Evolutionary conservation across 2,797 vertebrate genomes (phyloP), one percentile per base, ranked within the genome.

Genomic region (Ctenopoma multispine): DNA sequence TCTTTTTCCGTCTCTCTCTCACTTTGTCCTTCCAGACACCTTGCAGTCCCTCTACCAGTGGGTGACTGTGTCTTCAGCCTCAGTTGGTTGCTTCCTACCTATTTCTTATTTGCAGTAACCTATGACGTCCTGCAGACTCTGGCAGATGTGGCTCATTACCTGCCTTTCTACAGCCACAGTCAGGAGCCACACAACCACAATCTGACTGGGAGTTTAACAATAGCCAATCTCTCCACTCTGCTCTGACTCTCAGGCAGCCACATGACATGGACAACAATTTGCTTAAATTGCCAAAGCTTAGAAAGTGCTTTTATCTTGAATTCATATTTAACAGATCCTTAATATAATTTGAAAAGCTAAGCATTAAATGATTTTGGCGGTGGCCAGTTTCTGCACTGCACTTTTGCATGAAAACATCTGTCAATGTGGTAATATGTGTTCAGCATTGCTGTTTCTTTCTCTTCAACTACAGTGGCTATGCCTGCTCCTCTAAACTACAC

Each of bases 21-120:
- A 24, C 3, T 31, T 8, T 31, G 13, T 40, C 23, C 29, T 61
- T 63, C 5, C 83, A 94, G 93, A 76, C 83, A 89, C 40, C 72
- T 94, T 5, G 59, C 56, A 0, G 73, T 94, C 56, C 92, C 91
- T 56, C 76, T 94, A 64, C 88, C 87, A 0, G 83, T 85, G 2
- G 75, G 75, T 0, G 72, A 89, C 62, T 84, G 80, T 8, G 60
- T 92, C 47, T 93, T 93, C 87, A 79, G 77, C 67, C 87, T 94
- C 50, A 87, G 79, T 9, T 93, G 93, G 92, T 71, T 93, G 62
- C 89, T 94, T 12, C 93, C 93, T 51, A 65, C 89, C 70, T 93
- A 94, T 90, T 95, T 94, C 89, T 89, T 95, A 69, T 94, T 94
- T 55, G 92, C 93, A 0, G 93, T 94, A 46, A 92, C 80, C 24